Conservation (phyloP, 1,140 invertebrate genomes). For the Chionoecetes opilio region DNA sequence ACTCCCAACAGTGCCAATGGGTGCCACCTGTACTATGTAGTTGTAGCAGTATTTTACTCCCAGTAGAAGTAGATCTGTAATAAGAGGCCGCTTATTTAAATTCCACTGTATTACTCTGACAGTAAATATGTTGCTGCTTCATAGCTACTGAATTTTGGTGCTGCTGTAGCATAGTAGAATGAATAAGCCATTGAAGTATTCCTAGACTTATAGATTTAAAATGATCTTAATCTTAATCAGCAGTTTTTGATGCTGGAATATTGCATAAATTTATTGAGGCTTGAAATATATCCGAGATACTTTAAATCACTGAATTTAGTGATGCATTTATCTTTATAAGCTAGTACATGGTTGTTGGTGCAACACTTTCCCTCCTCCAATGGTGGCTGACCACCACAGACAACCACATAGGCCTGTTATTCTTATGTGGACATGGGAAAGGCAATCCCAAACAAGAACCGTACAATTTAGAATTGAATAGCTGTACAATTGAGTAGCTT, state of each 20-base stretch:
- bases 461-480: no score
- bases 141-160: neutral
- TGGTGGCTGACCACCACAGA: neutral
- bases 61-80: conserved; percentile 51
- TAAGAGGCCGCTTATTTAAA: conserved; percentile 57
- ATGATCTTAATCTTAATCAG: conserved; percentile 36
- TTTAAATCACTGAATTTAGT: neutral
- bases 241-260: no score
- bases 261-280: no score
- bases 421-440: no score
- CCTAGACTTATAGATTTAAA: conserved; percentile 31
- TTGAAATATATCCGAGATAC: neutral
- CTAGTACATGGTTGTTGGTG: neutral
- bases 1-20: conserved; percentile 43
- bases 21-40: conserved; percentile 65
- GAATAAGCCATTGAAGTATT: conserved; percentile 36
- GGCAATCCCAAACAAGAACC: no score
- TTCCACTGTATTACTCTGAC: conserved; percentile 17
- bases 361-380: neutral
- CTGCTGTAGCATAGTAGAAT: conserved; percentile 48
- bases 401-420: neutral
- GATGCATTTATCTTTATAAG: neutral
- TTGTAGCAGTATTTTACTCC: conserved; percentile 52
- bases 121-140: conserved; percentile 55
- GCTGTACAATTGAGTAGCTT: no score